These are phyloP conservation scores for Passer domesticus DNA, from an alignment of 2,113 vertebrate species.

Conservation along the genomic window DNA sequence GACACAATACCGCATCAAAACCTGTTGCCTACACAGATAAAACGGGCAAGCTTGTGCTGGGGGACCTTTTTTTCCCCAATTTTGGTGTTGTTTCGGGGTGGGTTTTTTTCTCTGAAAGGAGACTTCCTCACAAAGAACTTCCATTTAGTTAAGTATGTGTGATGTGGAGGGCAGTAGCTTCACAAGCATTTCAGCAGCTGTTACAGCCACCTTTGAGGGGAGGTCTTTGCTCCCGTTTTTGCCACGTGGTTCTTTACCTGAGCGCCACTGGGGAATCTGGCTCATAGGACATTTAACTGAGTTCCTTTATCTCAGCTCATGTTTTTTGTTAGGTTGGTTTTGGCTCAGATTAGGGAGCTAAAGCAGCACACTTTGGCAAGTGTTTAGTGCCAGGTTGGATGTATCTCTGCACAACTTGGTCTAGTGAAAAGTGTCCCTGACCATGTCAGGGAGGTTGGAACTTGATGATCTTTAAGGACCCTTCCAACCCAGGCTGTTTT, in stretches of 20 bases:
- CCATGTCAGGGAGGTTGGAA: background rate
- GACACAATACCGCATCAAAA: background rate
- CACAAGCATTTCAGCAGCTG: background rate
- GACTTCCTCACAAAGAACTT: background rate
- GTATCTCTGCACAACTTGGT: background rate
- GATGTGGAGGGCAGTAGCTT: background rate
- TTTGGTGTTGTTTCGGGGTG: background rate
- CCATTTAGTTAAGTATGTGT: accelerated
- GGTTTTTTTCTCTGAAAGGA: background rate
- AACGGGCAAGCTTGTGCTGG: background rate
- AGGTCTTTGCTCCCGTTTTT: background rate
- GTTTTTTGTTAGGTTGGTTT: background rate
- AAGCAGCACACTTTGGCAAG: background rate
- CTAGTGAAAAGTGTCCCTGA: background rate
- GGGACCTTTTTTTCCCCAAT: accelerated
- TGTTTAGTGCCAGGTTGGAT: background rate
- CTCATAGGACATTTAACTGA: background rate
- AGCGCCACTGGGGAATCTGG: accelerated
- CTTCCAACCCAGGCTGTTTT: background rate
- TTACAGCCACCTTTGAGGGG: too few species aligned
- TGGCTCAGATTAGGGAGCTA: background rate
- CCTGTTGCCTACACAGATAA: accelerated
- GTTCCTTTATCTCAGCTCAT: background rate
- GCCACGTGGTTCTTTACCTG: background rate
- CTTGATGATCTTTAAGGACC: background rate